These are phyloP conservation scores for Cheilosia grossa DNA, from an alignment of 2,888 invertebrate species.

Conservation along the genomic window DNA sequence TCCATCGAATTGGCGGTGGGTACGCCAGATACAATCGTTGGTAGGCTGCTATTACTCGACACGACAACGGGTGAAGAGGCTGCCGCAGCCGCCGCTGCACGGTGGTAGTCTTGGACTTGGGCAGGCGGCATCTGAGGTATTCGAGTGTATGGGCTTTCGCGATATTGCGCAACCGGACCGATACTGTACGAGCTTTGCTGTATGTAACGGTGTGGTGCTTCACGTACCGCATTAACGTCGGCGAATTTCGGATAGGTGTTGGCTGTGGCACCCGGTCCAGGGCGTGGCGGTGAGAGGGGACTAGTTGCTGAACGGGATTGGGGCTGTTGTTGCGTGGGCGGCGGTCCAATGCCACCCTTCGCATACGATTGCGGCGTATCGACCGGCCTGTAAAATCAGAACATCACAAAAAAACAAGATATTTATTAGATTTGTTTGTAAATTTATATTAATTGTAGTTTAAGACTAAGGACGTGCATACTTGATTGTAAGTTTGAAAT, in stretches of 20 bases:
- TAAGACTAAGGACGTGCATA: background rate
- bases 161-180: slow-evolving; percentile 80
- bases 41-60: slow-evolving; percentile 76
- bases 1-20: slow-evolving; percentile 84
- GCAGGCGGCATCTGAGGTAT: slow-evolving; percentile 81
- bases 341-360: slow-evolving; percentile 81
- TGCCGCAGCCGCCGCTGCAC: slow-evolving; percentile 77
- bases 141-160: slow-evolving; percentile 82
- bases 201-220: slow-evolving; percentile 82
- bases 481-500: slow-evolving; percentile 12
- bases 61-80: slow-evolving; percentile 76
- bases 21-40: slow-evolving; percentile 86
- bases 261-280: slow-evolving; percentile 81
- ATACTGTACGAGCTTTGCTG: slow-evolving; percentile 82
- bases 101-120: slow-evolving; percentile 80
- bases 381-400: slow-evolving; percentile 82
- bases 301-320: slow-evolving; percentile 82
- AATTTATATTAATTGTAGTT: background rate
- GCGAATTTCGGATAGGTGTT: slow-evolving; percentile 82
- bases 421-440: slow-evolving; percentile 80
- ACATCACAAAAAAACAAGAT: slow-evolving; percentile 79
- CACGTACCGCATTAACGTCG: slow-evolving; percentile 80
- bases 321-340: slow-evolving; percentile 77
- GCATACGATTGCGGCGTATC: slow-evolving; percentile 82
- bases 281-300: slow-evolving; percentile 82